Conservation (phyloP, 2,888 invertebrate genomes). For the Toxonevra muliebris region DNA sequence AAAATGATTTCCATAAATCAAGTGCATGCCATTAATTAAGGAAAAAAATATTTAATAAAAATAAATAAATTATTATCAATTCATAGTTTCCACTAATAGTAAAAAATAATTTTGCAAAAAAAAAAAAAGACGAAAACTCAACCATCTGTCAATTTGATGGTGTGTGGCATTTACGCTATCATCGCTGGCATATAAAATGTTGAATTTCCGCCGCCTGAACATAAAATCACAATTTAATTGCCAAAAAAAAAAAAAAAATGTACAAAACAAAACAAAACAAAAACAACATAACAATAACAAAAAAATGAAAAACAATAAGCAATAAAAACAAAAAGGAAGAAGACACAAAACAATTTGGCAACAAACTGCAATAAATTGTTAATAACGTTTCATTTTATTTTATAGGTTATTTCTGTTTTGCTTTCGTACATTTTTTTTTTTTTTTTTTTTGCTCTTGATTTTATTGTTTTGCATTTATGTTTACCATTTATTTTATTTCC, state of each 20-base stretch:
- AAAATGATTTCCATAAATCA: too few relatives aligned
- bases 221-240: conserved; percentile 6
- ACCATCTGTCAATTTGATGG: conserved; percentile 6
- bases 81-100: too few relatives aligned
- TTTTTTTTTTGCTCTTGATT: background rate
- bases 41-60: too few relatives aligned
- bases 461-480: background rate
- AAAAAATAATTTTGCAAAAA: too few relatives aligned
- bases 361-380: conserved; percentile 7
- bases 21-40: too few relatives aligned
- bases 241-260: background rate
- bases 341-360: conserved; percentile 1
- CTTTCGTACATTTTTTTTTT: background rate
- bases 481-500: background rate
- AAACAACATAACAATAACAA: background rate
- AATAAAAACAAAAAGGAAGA: background rate
- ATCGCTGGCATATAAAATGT: background rate
- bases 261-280: background rate
- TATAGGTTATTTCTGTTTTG: background rate
- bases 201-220: background rate
- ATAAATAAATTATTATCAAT: too few relatives aligned
- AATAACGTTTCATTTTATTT: background rate
- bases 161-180: conserved; percentile 1
- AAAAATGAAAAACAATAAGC: background rate
- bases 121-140: background rate